Conservation (phyloP, 30 jellyfish, hydroid and myxozoan species). For the Mastigias papua region DNA sequence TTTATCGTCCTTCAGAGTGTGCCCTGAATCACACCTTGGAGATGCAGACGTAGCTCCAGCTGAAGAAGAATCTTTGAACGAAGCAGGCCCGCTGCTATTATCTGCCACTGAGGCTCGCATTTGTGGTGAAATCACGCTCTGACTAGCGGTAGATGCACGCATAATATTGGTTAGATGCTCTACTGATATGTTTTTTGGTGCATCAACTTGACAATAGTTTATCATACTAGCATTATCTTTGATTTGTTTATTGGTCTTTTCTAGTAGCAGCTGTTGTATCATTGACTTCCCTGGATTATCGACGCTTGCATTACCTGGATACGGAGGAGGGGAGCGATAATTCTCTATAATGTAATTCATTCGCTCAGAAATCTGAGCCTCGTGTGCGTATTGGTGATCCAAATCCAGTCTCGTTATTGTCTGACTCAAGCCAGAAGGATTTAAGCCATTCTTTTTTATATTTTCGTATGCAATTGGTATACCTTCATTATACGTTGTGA, state of each 20-base stretch:
- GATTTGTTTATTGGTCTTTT: slow-evolving; percentile 53
- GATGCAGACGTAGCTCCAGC: neutral
- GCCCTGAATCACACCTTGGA: slow-evolving; percentile 19
- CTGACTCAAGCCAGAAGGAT: slow-evolving; percentile 9
- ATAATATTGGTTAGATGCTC: slow-evolving; percentile 66
- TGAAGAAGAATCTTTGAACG: slow-evolving; percentile 1
- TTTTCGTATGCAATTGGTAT: slow-evolving; percentile 59
- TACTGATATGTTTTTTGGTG: slow-evolving; percentile 66
- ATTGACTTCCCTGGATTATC: slow-evolving; percentile 61
- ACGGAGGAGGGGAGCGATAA: slow-evolving; percentile 95
- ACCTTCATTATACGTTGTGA: slow-evolving; percentile 69
- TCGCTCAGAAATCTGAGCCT: slow-evolving; percentile 75
- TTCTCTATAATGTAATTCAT: slow-evolving; percentile 74
- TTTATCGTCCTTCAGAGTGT: slow-evolving; percentile 59
- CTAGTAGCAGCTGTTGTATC: slow-evolving; percentile 79
- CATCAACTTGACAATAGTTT: slow-evolving; percentile 82
- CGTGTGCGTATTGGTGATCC: slow-evolving; percentile 64
- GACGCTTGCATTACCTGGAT: slow-evolving; percentile 73
- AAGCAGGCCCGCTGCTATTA: neutral
- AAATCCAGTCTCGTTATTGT: slow-evolving; percentile 25
- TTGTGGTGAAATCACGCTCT: neutral
- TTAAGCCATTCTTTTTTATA: slow-evolving; percentile 9
- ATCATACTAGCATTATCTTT: slow-evolving; percentile 95
- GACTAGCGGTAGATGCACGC: slow-evolving; percentile 40
- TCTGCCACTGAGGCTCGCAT: neutral